These are phyloP conservation scores for Yasuhikotakia modesta DNA, from an alignment of 2,797 vertebrate genomes.

Conservation along the genomic window DNA sequence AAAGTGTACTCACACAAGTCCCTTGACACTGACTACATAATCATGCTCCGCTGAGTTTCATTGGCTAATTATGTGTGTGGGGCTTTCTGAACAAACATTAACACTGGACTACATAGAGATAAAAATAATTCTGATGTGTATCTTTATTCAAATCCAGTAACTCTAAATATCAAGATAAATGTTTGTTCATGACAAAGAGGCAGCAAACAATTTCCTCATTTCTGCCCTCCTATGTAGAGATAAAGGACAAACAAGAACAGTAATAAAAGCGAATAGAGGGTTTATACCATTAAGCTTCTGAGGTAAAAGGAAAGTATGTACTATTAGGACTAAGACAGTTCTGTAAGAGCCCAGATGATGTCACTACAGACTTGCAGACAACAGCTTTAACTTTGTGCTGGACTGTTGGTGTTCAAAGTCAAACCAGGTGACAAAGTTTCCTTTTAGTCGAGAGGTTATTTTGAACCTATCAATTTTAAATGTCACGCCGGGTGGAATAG, in stretches of 20 bases:
- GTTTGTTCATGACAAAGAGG: not conserved
- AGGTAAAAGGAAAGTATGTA: not conserved
- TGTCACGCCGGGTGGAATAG: not conserved
- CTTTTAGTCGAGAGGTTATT: not conserved
- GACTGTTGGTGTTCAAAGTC: not conserved
- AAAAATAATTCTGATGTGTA: not conserved
- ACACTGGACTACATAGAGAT: not conserved
- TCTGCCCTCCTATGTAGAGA: not conserved
- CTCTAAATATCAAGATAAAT: not conserved
- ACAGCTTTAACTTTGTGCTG: not conserved
- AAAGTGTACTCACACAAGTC: conserved; percentile 18
- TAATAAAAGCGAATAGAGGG: not conserved
- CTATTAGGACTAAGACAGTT: not conserved
- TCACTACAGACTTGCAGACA: conserved; percentile 28
- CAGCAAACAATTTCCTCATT: not conserved
- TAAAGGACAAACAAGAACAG: not conserved
- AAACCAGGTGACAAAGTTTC: conserved; percentile 7
- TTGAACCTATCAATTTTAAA: not conserved
- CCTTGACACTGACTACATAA: conserved; percentile 11
- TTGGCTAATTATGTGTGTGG: not conserved
- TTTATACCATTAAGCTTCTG: not conserved
- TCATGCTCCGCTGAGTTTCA: conserved; percentile 8
- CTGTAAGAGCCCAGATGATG: conserved; percentile 31
- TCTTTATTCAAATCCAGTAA: not conserved
- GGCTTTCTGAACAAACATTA: not conserved